phyloP scores from a whole-genome alignment of 2,888 invertebrate genomes.

The Oscheius sp. region DNA sequence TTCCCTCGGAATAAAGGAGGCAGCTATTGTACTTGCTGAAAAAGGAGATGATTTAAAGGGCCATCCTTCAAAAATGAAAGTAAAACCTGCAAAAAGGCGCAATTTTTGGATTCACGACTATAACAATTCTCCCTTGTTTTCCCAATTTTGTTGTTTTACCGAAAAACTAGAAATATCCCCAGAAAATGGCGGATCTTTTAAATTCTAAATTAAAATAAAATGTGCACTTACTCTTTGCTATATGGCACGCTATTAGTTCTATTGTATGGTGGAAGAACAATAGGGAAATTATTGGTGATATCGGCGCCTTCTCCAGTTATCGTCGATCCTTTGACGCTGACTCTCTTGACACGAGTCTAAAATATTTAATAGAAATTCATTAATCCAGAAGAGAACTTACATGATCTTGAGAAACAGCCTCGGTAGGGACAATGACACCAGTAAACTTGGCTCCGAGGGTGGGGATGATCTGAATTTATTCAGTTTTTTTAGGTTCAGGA shows the following conservation, averaged over 20 bases:
- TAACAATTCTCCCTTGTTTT: no score
- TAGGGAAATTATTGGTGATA: constrained; percentile 34
- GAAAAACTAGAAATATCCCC: no score
- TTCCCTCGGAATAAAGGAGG: constrained; percentile 60
- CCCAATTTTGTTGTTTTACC: no score
- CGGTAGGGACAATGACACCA: constrained; percentile 49
- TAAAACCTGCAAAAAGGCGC: no score
- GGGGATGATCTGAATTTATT: constrained; percentile 42
- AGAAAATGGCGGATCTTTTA: no score
- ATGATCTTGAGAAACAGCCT: constrained; percentile 45
- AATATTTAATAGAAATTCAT: background rate
- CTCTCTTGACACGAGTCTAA: constrained; percentile 57
- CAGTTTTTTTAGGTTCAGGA: background rate
- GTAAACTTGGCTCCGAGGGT: constrained; percentile 44
- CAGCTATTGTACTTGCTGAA: constrained; percentile 40
- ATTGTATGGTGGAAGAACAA: constrained; percentile 46
- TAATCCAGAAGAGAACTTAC: constrained; percentile 3
- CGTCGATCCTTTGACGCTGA: constrained; percentile 39
- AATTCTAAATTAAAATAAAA: no score
- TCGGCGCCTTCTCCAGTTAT: background rate
- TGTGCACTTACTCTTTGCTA: background rate
- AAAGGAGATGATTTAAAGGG: background rate
- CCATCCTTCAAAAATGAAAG: no score
- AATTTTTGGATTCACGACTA: no score
- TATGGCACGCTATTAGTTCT: background rate